A percentile compares a stretch with the other conserved stretches of the same genome.
Evolutionary conservation across 35 echinoderm and acorn worm species (phyloP).

Genomic region (Holothuria glaberrima): DNA sequence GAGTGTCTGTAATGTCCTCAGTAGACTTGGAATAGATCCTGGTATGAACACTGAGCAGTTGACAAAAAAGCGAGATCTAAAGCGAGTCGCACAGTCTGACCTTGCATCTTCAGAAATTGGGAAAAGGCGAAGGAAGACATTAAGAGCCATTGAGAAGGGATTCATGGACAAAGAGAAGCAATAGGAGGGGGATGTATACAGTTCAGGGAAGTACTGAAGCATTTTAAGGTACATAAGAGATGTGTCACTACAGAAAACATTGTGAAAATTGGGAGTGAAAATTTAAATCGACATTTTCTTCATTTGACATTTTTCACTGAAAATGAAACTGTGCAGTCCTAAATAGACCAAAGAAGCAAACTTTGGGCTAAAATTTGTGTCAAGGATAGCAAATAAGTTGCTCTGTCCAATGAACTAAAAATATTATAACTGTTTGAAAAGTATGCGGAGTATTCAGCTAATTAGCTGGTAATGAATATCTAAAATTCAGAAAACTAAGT

Average conservation of each 20-base stretch:
- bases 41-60: not conserved
- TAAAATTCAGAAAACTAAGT: not conserved
- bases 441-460: slow-evolving; percentile 7
- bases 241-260: not conserved
- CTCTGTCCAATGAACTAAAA: slow-evolving; percentile 43
- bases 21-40: not conserved
- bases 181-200: slow-evolving; percentile 22
- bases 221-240: not conserved
- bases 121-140: not conserved
- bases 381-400: not conserved
- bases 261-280: not conserved
- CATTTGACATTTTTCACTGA: slow-evolving; percentile 14
- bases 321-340: not conserved
- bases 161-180: slow-evolving; percentile 20
- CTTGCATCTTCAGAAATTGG: no score
- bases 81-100: no score
- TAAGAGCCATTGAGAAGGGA: slow-evolving; percentile 19
- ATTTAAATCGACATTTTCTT: not conserved
- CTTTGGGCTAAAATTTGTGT: not conserved
- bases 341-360: not conserved
- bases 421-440: not conserved
- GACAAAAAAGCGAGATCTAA: not conserved
- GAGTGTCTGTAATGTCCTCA: not conserved
- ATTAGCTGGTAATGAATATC: not conserved
- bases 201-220: slow-evolving; percentile 17